Evolutionary conservation across 2,888 invertebrate genomes (phyloP).

Genomic region (Bugula neritina): DNA sequence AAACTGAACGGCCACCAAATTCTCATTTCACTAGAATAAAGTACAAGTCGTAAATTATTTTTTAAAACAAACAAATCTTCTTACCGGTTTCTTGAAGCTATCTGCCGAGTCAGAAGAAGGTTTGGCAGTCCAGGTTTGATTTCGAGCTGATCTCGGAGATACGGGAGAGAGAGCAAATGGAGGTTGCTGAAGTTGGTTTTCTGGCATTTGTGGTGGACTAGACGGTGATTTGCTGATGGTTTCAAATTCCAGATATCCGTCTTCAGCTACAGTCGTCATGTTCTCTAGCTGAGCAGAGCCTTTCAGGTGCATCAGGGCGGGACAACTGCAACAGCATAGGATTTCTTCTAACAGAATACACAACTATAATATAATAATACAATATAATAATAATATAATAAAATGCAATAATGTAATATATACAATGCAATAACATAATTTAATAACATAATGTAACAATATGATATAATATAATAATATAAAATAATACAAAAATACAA

Average conservation of each 20-base stretch:
- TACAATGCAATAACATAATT: too few relatives aligned
- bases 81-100: not conserved
- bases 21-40: too few relatives aligned
- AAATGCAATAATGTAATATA: too few relatives aligned
- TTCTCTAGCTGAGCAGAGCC: not conserved
- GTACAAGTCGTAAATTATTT: too few relatives aligned
- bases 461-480: too few relatives aligned
- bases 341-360: too few relatives aligned
- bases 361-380: too few relatives aligned
- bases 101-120: not conserved
- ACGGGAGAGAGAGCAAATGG: not conserved
- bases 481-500: too few relatives aligned
- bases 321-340: not conserved
- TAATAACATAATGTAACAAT: too few relatives aligned
- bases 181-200: not conserved
- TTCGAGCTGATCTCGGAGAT: not conserved
- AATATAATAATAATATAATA: too few relatives aligned
- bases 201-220: not conserved
- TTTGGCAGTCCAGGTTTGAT: not conserved
- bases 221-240: not conserved
- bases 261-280: not conserved
- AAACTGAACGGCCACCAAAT: too few relatives aligned
- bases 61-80: not conserved
- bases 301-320: not conserved
- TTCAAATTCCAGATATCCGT: conserved; percentile 19